These are phyloP conservation scores for Lithobates pipiens DNA, from an alignment of 2,797 vertebrate species.

Conservation along the genomic window DNA sequence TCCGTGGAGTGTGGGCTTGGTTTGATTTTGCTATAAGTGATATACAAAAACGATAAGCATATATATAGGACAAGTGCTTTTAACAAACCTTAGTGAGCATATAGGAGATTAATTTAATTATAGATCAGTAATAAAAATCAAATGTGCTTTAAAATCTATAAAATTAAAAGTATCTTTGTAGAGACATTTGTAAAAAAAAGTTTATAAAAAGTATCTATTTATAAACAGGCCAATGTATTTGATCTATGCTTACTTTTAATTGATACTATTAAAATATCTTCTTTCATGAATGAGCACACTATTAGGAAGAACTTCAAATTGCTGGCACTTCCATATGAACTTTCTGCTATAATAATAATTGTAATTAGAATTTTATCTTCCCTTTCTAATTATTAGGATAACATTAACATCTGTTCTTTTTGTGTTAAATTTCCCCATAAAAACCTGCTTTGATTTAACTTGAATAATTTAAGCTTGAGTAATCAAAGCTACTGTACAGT, in stretches of 20 bases:
- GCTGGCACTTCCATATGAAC: slow-evolving; percentile 3
- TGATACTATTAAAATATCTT: slow-evolving; percentile 4
- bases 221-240: background rate
- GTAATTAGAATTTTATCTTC: slow-evolving; percentile 32
- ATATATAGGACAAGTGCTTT: too few relatives aligned
- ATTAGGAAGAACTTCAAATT: background rate
- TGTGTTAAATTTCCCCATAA: background rate
- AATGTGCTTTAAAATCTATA: too few relatives aligned
- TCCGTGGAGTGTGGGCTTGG: too few relatives aligned
- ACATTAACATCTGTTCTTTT: slow-evolving; percentile 11
- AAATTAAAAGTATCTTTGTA: too few relatives aligned
- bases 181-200: too few relatives aligned
- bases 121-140: too few relatives aligned
- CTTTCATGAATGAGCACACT: background rate
- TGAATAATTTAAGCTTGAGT: slow-evolving; percentile 3
- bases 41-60: too few relatives aligned
- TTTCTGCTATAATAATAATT: slow-evolving; percentile 25
- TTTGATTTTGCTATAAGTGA: too few relatives aligned
- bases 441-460: background rate
- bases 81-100: too few relatives aligned
- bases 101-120: too few relatives aligned
- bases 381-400: slow-evolving; percentile 21
- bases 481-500: background rate
- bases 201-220: too few relatives aligned
- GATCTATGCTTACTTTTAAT: background rate